Conservation (phyloP, 2,888 invertebrate species). For the Acanthopleura granulata region DNA sequence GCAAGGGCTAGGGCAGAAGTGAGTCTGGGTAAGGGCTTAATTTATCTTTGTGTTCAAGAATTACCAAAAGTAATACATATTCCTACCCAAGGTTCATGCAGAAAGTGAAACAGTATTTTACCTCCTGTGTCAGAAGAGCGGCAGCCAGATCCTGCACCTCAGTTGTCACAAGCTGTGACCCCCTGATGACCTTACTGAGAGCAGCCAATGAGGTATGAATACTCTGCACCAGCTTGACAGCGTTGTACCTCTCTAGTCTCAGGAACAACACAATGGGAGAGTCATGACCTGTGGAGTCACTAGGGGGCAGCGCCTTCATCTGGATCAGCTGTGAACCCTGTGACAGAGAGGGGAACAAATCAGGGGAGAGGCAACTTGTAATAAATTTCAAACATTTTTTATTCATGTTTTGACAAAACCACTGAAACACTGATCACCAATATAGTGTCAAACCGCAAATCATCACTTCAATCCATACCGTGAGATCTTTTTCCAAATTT, state of each 20-base stretch:
- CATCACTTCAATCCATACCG: too few relatives aligned
- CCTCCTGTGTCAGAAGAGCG: slow-evolving; percentile 74
- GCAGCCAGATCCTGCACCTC: slow-evolving; percentile 71
- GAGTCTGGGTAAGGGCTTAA: too few relatives aligned
- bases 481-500: too few relatives aligned
- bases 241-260: slow-evolving; percentile 76
- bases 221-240: slow-evolving; percentile 75
- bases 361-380: too few relatives aligned
- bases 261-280: slow-evolving; percentile 76
- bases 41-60: too few relatives aligned
- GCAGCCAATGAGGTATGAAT: slow-evolving; percentile 76
- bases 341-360: slow-evolving; percentile 21
- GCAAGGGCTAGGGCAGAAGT: too few relatives aligned
- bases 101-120: slow-evolving; percentile 47
- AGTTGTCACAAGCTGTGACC: slow-evolving; percentile 72
- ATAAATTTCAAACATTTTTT: too few relatives aligned
- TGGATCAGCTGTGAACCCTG: slow-evolving; percentile 67
- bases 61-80: too few relatives aligned
- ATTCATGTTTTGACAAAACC: too few relatives aligned
- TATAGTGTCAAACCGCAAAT: too few relatives aligned
- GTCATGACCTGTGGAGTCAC: slow-evolving; percentile 59
- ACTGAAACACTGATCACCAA: too few relatives aligned
- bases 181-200: slow-evolving; percentile 76
- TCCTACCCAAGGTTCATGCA: too few relatives aligned
- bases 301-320: slow-evolving; percentile 60